Conservation (phyloP, 2,113 vertebrate genomes). For the Pelecanus crispus region DNA sequence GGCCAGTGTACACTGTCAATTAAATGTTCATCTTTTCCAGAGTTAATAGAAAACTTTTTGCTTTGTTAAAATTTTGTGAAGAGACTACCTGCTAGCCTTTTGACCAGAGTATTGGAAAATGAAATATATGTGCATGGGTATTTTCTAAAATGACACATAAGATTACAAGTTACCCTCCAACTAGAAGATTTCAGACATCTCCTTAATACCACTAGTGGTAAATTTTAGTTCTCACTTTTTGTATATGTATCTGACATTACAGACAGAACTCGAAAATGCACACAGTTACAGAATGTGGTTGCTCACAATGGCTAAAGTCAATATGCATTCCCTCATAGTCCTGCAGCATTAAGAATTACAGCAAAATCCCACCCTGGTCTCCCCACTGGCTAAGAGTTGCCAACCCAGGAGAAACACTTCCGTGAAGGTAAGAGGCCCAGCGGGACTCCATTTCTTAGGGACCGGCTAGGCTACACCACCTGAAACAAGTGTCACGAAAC, state of each 20-base stretch:
- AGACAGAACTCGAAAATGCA: neutral
- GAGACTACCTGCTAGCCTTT: neutral
- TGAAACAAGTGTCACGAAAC: neutral
- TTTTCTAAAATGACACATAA: neutral
- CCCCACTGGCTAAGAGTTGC: neutral
- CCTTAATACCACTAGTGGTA: neutral
- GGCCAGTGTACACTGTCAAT: neutral
- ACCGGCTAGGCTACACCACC: neutral
- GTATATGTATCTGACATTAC: neutral
- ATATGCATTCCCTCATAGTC: neutral
- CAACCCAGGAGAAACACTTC: neutral
- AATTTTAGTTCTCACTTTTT: neutral
- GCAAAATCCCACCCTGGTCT: neutral
- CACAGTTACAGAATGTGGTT: neutral
- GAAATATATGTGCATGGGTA: neutral
- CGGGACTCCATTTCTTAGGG: neutral
- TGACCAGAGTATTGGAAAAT: neutral
- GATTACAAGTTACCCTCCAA: neutral
- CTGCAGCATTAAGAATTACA: neutral
- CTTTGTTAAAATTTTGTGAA: neutral
- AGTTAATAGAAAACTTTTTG: neutral
- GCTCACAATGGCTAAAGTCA: neutral
- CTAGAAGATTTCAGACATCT: neutral
- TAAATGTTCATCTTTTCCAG: neutral
- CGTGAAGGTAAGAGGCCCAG: neutral